These are phyloP conservation scores for Arothron firmamentum DNA, from an alignment of 2,113 vertebrate species.

Conservation along the genomic window DNA sequence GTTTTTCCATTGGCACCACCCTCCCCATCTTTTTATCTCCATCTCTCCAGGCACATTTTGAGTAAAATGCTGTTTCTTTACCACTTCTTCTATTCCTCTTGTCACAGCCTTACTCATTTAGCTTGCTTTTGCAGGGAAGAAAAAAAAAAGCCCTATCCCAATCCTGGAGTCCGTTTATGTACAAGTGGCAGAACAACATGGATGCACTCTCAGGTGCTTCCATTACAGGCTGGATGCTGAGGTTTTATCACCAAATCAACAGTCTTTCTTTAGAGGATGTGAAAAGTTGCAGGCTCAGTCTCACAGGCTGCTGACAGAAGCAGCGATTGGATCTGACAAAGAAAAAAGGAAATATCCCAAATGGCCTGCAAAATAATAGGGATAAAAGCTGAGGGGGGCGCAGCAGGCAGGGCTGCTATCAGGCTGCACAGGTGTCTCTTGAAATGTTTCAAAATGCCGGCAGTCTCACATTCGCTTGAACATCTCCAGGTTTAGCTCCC, in stretches of 20 bases:
- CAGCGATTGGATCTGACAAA: no score
- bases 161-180: no score
- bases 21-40: conserved; percentile 25
- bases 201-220: conserved; percentile 45
- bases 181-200: conserved; percentile 8
- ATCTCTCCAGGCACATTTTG: conserved; percentile 28
- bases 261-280: background rate
- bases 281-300: background rate
- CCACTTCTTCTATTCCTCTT: conserved; percentile 2
- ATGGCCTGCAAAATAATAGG: no score
- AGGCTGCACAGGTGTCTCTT: no score
- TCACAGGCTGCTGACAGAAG: no score
- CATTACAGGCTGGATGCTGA: conserved; percentile 30
- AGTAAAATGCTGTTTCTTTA: conserved; percentile 38
- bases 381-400: no score
- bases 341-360: no score
- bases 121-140: conserved; percentile 17
- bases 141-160: conserved; percentile 42
- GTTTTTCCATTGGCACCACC: conserved; percentile 32
- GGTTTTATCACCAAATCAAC: conserved; percentile 28
- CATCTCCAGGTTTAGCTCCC: no score
- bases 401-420: no score
- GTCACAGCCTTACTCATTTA: conserved; percentile 37
- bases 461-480: no score
- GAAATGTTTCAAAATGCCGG: no score